Evolutionary conservation across 2,888 invertebrate species (phyloP).

Genomic region (Ischnus inquisitorius): DNA sequence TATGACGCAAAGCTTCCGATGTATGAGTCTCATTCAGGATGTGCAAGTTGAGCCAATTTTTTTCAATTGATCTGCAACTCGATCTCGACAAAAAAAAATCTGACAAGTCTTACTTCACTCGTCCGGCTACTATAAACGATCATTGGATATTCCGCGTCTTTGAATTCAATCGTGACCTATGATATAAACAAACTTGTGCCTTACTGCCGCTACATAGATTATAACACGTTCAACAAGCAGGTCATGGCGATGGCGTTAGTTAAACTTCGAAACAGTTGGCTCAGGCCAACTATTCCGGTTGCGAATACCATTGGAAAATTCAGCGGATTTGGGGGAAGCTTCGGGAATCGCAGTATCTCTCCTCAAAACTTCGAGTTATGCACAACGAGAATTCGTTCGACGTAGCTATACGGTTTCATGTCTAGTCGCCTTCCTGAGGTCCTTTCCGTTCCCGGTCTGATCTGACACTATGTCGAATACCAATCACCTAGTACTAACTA

Average conservation of each 20-base stretch:
- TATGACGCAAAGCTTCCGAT: slow-evolving; percentile 30
- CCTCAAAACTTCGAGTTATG: slow-evolving; percentile 10
- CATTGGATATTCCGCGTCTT: background rate
- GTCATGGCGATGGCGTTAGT: slow-evolving; percentile 53
- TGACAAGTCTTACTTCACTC: background rate
- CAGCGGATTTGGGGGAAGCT: slow-evolving; percentile 29
- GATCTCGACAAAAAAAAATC: background rate
- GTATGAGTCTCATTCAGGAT: slow-evolving; percentile 6
- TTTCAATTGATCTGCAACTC: background rate
- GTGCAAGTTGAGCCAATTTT: slow-evolving; percentile 18
- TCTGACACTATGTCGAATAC: slow-evolving; percentile 8
- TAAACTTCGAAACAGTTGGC: slow-evolving; percentile 55
- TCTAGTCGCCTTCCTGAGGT: slow-evolving; percentile 1
- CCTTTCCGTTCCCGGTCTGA: background rate
- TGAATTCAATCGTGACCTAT: background rate
- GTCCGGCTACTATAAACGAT: background rate
- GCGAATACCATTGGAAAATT: slow-evolving; percentile 53
- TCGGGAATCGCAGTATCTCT: slow-evolving; percentile 46
- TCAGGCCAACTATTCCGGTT: slow-evolving; percentile 41
- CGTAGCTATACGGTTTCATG: slow-evolving; percentile 1
- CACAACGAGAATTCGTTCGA: slow-evolving; percentile 23
- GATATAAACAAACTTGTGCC: background rate
- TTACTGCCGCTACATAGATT: slow-evolving; percentile 22
- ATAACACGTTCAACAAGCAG: slow-evolving; percentile 40
- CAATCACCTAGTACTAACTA: slow-evolving; percentile 17